Percentiles rank a stretch among this genome's conserved stretches.
These are phyloP conservation scores for Caenorhabditis latens DNA, from an alignment of 1,140 invertebrate species.

Conservation along the genomic window DNA sequence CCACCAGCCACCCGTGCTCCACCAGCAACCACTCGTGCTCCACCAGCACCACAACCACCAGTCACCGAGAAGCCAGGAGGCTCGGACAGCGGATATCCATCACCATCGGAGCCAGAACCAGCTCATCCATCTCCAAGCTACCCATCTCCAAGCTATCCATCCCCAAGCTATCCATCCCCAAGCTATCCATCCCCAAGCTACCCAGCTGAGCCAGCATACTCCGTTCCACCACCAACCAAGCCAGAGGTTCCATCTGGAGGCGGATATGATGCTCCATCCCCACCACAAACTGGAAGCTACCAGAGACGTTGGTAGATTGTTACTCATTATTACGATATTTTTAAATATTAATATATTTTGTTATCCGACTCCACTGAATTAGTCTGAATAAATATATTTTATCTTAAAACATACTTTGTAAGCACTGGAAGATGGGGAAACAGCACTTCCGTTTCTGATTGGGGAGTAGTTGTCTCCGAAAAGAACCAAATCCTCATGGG, in stretches of 20 bases:
- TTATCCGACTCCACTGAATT: slow-evolving; percentile 53
- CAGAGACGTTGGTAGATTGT: slow-evolving; percentile 21
- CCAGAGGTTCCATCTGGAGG: slow-evolving; percentile 36
- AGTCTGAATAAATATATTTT: slow-evolving; percentile 41
- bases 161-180: neutral
- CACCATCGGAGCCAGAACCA: slow-evolving; percentile 27
- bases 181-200: slow-evolving; percentile 33
- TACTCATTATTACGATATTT: neutral
- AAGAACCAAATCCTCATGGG: slow-evolving; percentile 68
- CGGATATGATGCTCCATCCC: slow-evolving; percentile 50
- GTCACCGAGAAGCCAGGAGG: slow-evolving; percentile 1
- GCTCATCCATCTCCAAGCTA: slow-evolving; percentile 36
- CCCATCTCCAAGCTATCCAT: slow-evolving; percentile 27
- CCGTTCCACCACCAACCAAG: slow-evolving; percentile 37
- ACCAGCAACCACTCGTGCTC: slow-evolving; percentile 4
- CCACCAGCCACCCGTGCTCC: slow-evolving; percentile 35
- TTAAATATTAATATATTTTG: too few species aligned
- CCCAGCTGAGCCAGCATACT: slow-evolving; percentile 49
- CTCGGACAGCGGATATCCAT: slow-evolving; percentile 25
- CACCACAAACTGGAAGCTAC: slow-evolving; percentile 47
- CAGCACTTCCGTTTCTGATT: slow-evolving; percentile 67
- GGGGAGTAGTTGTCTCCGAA: slow-evolving; percentile 71
- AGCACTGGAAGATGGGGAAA: slow-evolving; percentile 64
- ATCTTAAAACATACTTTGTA: slow-evolving; percentile 62
- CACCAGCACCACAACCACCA: slow-evolving; percentile 41